Percentiles rank a stretch among this genome's conserved stretches.
Conservation (phyloP, 2,797 vertebrate genomes). For the Bradypodion ventrale region DNA sequence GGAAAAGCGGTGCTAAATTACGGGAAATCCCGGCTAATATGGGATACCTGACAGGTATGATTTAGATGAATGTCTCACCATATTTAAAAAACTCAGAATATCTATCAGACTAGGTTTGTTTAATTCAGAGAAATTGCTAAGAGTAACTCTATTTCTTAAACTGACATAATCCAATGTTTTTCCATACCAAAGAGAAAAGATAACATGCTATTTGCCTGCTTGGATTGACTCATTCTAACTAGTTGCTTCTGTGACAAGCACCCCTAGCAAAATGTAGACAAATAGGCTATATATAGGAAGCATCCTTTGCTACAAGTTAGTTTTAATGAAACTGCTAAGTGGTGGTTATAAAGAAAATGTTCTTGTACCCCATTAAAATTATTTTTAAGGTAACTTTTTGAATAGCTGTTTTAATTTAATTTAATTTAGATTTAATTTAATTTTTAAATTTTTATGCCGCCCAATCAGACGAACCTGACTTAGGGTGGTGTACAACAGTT, state of each 20-base stretch:
- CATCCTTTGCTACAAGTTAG: background rate
- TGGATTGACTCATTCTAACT: background rate
- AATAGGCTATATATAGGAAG: background rate
- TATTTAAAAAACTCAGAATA: background rate
- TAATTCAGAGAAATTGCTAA: background rate
- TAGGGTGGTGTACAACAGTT: too few species aligned
- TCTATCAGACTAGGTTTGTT: background rate
- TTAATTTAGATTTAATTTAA: too few species aligned
- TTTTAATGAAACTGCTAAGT: background rate
- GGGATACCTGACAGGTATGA: background rate
- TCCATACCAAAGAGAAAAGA: background rate
- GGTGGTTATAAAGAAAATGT: background rate
- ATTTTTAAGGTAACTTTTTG: background rate
- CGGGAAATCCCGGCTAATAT: too few species aligned
- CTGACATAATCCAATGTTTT: background rate
- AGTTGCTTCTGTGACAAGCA: background rate
- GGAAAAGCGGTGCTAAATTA: too few species aligned
- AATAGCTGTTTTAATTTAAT: background rate
- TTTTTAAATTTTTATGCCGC: too few species aligned
- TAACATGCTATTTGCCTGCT: background rate
- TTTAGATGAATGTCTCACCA: background rate
- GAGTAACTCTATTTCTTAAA: background rate
- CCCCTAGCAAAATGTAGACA: background rate
- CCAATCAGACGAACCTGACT: too few species aligned
- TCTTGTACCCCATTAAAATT: background rate